Conservation (phyloP, 2,888 invertebrate genomes). For the Lasioglossum marginatum region DNA sequence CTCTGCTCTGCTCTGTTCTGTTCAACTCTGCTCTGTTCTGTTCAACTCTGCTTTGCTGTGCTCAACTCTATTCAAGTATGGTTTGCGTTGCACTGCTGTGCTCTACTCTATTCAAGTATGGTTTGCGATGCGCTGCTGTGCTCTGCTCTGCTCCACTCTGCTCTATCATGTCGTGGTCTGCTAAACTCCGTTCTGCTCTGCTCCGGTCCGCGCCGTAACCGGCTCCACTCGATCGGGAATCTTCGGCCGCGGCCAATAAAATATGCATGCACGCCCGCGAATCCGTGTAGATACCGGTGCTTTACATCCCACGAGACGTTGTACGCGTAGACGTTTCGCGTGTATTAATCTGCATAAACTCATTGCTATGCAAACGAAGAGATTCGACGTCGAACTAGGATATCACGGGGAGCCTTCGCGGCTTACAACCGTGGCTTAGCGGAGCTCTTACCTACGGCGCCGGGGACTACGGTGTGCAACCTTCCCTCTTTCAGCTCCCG, state of each 20-base stretch:
- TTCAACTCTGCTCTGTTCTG: neutral
- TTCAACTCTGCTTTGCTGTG: no score
- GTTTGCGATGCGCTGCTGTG: neutral
- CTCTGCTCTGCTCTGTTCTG: neutral
- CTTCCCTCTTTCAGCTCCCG: neutral
- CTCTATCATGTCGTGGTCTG: neutral
- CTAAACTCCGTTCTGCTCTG: neutral
- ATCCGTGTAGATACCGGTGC: conserved; percentile 59
- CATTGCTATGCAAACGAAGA: conserved; percentile 80
- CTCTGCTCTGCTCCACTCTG: no score
- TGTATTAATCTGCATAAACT: conserved; percentile 84
- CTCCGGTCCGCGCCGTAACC: neutral
- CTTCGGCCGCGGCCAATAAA: conserved; percentile 66
- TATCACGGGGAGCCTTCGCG: conserved; percentile 66
- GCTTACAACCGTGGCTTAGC: conserved; percentile 70
- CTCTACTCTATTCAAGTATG: neutral
- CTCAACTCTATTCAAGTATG: neutral
- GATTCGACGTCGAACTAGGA: conserved; percentile 75
- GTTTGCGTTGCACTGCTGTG: neutral
- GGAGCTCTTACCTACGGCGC: conserved; percentile 45
- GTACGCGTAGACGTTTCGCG: conserved; percentile 74
- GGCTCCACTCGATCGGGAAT: conserved; percentile 59
- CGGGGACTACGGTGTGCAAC: conserved; percentile 13
- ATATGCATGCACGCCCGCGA: conserved; percentile 65
- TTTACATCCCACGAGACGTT: conserved; percentile 70